phyloP scores from a whole-genome alignment of 2,888 invertebrate genomes.

The Pandemis heparana region DNA sequence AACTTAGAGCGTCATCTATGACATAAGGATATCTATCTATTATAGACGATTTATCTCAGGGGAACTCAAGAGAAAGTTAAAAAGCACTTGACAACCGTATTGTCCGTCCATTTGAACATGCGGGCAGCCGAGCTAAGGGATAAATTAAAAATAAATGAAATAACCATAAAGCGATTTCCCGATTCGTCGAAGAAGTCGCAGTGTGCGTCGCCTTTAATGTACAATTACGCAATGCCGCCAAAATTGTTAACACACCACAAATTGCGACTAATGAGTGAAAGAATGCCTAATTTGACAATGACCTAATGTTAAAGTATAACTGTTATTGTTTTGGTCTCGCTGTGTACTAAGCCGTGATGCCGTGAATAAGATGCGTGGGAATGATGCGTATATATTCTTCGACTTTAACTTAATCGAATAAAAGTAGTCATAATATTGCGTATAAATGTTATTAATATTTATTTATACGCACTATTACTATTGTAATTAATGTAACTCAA shows the following conservation, averaged over 20 bases:
- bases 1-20: too few relatives aligned
- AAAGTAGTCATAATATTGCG: not conserved
- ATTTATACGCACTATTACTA: too few relatives aligned
- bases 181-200: not conserved
- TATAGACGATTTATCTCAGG: not conserved
- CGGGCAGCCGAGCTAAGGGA: not conserved
- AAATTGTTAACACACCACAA: not conserved
- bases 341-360: not conserved
- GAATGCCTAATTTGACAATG: constrained; percentile 1
- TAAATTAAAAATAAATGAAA: not conserved
- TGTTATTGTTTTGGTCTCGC: not conserved
- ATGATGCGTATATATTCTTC: not conserved
- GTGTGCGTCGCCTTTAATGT: not conserved
- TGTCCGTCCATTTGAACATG: constrained; percentile 2
- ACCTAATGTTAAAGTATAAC: not conserved
- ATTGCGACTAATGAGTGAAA: constrained; percentile 12
- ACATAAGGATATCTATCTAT: too few relatives aligned
- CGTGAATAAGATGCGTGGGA: not conserved
- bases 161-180: not conserved
- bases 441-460: too few relatives aligned
- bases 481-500: not conserved
- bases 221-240: constrained; percentile 9
- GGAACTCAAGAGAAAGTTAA: not conserved
- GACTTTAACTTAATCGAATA: not conserved
- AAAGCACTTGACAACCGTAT: not conserved